Evolutionary conservation across 2,113 vertebrate genomes (phyloP).

Genomic region (Calidris pygmaea): DNA sequence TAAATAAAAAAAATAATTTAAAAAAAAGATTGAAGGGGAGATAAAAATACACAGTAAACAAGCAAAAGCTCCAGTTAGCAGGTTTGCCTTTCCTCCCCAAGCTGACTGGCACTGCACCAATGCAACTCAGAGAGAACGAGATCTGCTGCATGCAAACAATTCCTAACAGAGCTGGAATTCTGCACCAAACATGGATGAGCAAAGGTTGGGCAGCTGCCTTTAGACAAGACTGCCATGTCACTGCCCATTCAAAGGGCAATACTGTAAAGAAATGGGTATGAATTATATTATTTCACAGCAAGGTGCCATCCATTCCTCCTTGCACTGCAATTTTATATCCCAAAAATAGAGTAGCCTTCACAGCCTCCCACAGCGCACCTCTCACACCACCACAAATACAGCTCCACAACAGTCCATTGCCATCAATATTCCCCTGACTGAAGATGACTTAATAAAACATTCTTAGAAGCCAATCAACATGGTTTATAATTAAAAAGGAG

Average conservation of each 20-base stretch:
- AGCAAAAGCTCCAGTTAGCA: slow-evolving; percentile 36
- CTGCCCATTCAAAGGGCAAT: slow-evolving; percentile 26
- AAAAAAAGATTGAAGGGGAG: slow-evolving; percentile 44
- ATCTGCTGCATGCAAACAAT: not conserved
- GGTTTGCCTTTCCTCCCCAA: slow-evolving; percentile 28
- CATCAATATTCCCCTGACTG: not conserved
- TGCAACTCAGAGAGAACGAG: slow-evolving; percentile 5
- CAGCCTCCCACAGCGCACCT: slow-evolving; percentile 24
- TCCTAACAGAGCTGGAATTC: not conserved
- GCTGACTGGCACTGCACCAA: slow-evolving; percentile 25
- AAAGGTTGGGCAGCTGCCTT: slow-evolving; percentile 30
- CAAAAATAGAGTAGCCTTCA: slow-evolving; percentile 63
- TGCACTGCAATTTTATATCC: slow-evolving; percentile 48
- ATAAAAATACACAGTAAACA: slow-evolving; percentile 70
- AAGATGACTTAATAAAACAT: slow-evolving; percentile 44
- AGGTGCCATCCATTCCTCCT: slow-evolving; percentile 51
- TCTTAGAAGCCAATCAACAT: slow-evolving; percentile 4
- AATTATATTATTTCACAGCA: slow-evolving; percentile 62
- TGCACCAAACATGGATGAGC: not conserved
- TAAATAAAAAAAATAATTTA: not conserved
- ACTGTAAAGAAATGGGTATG: not conserved
- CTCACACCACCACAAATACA: slow-evolving; percentile 30
- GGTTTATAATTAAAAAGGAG: not conserved
- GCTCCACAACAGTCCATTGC: not conserved
- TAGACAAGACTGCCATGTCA: slow-evolving; percentile 46